Conservation (phyloP, 2,888 invertebrate genomes). For the Sphaerophoria taeniata region DNA sequence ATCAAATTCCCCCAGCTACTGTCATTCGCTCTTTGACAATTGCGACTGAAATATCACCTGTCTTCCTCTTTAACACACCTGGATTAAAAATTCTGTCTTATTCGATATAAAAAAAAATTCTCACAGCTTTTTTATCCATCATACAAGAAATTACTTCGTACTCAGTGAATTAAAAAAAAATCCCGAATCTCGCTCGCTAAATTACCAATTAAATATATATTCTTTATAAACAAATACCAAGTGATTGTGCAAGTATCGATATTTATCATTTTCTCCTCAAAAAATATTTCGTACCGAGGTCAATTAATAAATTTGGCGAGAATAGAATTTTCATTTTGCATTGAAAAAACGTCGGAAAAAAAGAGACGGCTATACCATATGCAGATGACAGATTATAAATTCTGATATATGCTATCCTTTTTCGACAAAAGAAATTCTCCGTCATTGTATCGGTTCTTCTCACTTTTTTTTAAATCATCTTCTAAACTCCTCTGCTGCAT, state of each 20-base stretch:
- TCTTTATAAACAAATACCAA: conserved; percentile 21
- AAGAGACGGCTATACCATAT: conserved; percentile 13
- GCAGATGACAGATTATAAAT: conserved; percentile 66
- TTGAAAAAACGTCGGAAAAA: conserved; percentile 21
- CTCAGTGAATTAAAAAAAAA: conserved; percentile 46
- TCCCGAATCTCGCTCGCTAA: conserved; percentile 65
- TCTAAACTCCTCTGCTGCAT: background rate
- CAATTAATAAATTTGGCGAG: background rate
- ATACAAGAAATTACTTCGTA: conserved; percentile 62
- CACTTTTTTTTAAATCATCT: background rate
- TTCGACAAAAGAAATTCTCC: conserved; percentile 69
- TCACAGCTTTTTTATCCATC: conserved; percentile 59
- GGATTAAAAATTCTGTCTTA: conserved; percentile 1
- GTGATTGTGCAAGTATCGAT: conserved; percentile 36
- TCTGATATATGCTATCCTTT: conserved; percentile 73
- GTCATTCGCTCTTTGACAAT: conserved; percentile 28
- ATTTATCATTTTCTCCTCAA: conserved; percentile 1
- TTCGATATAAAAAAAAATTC: conserved; percentile 44
- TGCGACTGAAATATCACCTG: conserved; percentile 30
- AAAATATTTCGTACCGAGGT: background rate
- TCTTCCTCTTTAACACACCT: conserved; percentile 44
- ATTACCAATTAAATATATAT: conserved; percentile 24
- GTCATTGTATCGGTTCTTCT: conserved; percentile 15
- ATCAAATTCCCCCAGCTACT: background rate
- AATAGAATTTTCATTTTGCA: conserved; percentile 14